These are phyloP conservation scores for Orgyia antiqua DNA, from an alignment of 2,888 invertebrate species.

Conservation along the genomic window DNA sequence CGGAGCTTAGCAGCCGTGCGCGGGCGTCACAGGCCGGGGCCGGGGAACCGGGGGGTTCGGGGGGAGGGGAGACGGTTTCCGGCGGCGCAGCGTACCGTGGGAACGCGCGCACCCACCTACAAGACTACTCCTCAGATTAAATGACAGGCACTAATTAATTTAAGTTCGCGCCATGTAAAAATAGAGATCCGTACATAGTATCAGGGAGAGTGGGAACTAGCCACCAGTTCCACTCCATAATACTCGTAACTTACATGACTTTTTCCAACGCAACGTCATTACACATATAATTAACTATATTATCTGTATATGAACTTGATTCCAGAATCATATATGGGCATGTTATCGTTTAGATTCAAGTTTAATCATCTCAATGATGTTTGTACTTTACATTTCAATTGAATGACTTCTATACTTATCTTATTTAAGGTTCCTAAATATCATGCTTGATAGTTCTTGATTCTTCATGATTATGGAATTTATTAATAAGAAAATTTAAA, in stretches of 20 bases:
- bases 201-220: constrained; percentile 24
- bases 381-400: constrained; percentile 15
- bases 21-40: constrained; percentile 37
- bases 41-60: constrained; percentile 23
- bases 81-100: constrained; percentile 71
- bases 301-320: constrained; percentile 19
- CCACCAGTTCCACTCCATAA: constrained; percentile 8
- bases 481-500: too few species aligned
- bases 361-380: constrained; percentile 12
- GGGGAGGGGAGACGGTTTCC: constrained; percentile 53
- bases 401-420: too few species aligned
- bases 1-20: constrained; percentile 54
- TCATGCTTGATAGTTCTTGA: too few species aligned
- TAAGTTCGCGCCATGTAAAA: constrained; percentile 56
- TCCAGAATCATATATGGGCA: too few species aligned
- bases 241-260: constrained; percentile 18
- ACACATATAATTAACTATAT: constrained; percentile 15
- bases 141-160: constrained; percentile 73
- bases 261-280: constrained; percentile 13
- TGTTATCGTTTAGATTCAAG: constrained; percentile 18
- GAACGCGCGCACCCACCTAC: constrained; percentile 68
- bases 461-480: too few species aligned
- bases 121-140: constrained; percentile 61
- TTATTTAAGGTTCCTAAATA: too few species aligned
- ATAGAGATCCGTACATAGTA: constrained; percentile 44